phyloP scores from a whole-genome alignment of 1,140 invertebrate genomes.

The Drosophila arizonae region DNA sequence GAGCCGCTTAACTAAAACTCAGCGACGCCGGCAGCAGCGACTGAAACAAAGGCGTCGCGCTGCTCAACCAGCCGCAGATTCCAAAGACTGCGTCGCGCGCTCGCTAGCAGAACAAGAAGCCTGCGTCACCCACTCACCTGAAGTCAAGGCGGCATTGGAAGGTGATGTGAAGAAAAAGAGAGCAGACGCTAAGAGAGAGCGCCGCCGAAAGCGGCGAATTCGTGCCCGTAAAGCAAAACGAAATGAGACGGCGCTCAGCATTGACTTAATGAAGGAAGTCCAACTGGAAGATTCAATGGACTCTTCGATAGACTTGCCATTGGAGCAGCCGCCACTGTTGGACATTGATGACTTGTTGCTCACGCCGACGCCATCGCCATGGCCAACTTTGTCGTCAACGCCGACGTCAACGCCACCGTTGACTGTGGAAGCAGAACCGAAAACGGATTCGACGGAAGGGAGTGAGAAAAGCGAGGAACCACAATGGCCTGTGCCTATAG shows the following conservation, averaged over 20 bases:
- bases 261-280: neutral
- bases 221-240: neutral
- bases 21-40: slow-evolving; percentile 6
- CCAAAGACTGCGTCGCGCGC: neutral
- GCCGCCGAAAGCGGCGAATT: neutral
- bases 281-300: neutral
- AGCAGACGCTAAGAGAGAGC: neutral
- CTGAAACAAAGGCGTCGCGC: neutral
- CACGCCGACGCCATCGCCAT: neutral
- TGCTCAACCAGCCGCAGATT: neutral
- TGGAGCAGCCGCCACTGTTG: neutral
- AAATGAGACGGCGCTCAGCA: neutral
- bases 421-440: neutral
- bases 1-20: neutral
- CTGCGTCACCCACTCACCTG: neutral
- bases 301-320: no score
- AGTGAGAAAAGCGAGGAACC: neutral
- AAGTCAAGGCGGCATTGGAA: no score
- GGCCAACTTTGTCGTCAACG: no score
- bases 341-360: neutral
- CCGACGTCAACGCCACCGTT: neutral
- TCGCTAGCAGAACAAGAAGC: no score
- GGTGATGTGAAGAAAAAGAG: neutral
- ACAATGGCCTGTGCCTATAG: neutral
- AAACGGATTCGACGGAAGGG: neutral